These are phyloP conservation scores for Drosophila paranaensis DNA, from an alignment of 2,888 invertebrate genomes.

Conservation along the genomic window DNA sequence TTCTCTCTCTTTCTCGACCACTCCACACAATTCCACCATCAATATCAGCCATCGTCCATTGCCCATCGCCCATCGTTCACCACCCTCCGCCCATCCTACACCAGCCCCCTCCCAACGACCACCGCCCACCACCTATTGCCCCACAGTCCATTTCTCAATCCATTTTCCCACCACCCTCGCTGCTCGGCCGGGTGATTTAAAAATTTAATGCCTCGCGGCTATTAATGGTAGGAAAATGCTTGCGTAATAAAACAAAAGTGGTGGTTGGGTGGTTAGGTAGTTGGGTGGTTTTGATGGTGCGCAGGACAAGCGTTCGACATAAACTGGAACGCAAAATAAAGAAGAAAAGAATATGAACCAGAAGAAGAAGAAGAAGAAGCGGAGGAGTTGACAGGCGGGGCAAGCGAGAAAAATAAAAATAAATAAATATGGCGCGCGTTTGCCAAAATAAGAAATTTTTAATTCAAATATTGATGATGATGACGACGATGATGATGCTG, in stretches of 20 bases:
- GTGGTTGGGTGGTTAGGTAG: constrained; percentile 7
- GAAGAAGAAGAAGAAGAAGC: constrained; percentile 19
- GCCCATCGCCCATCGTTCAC: constrained; percentile 1
- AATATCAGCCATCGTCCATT: constrained; percentile 24
- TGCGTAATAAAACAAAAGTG: constrained; percentile 77
- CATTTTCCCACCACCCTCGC: constrained; percentile 22
- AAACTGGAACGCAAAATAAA: constrained; percentile 31
- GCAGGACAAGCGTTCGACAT: constrained; percentile 7
- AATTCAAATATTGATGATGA: constrained; percentile 80
- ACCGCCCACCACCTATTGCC: constrained; percentile 1
- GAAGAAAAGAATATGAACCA: constrained; percentile 18
- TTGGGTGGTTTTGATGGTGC: constrained; percentile 20
- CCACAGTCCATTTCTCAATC: constrained; percentile 11
- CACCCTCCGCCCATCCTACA: not conserved
- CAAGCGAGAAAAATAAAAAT: constrained; percentile 74
- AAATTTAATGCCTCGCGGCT: constrained; percentile 80
- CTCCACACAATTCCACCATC: constrained; percentile 17
- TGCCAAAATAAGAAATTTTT: constrained; percentile 74
- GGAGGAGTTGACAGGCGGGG: constrained; percentile 31
- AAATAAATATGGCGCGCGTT: constrained; percentile 81
- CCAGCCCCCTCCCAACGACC: not conserved
- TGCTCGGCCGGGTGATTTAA: constrained; percentile 68
- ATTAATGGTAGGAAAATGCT: constrained; percentile 80
- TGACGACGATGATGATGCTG: constrained; percentile 23
- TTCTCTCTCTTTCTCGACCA: not conserved